Conservation (phyloP, 2,113 vertebrate species). For the Crotalus viridis region DNA sequence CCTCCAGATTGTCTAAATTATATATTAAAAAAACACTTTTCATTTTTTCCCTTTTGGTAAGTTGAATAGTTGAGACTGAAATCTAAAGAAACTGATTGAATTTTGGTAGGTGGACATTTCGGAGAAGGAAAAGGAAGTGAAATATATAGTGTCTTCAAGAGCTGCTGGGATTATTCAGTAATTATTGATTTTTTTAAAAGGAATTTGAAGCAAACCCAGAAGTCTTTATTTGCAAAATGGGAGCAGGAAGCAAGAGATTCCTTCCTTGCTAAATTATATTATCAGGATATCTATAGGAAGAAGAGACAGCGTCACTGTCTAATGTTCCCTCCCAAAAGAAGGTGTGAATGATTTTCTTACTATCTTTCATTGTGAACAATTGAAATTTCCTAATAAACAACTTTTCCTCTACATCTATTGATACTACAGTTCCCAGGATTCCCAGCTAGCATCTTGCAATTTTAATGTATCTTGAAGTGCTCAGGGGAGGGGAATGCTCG, state of each 20-base stretch:
- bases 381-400: not conserved
- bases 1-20: not conserved
- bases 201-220: not conserved
- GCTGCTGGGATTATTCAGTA: not conserved
- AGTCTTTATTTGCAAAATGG: not conserved
- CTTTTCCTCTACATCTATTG: not conserved
- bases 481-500: not conserved
- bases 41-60: accelerated
- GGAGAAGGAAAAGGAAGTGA: accelerated
- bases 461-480: not conserved
- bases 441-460: not conserved
- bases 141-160: not conserved
- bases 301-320: not conserved
- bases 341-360: not conserved
- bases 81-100: not conserved
- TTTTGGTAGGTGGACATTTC: not conserved
- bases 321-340: not conserved
- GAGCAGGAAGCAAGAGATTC: not conserved
- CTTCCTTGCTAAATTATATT: not conserved
- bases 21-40: not conserved
- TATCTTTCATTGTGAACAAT: not conserved
- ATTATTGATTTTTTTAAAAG: not conserved
- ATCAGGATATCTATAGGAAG: not conserved
- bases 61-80: slow-evolving; percentile 7
- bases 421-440: not conserved